Base-by-base conservation (phyloP, 1,140 invertebrate species). In the Drosophila lacertosa region DNA sequence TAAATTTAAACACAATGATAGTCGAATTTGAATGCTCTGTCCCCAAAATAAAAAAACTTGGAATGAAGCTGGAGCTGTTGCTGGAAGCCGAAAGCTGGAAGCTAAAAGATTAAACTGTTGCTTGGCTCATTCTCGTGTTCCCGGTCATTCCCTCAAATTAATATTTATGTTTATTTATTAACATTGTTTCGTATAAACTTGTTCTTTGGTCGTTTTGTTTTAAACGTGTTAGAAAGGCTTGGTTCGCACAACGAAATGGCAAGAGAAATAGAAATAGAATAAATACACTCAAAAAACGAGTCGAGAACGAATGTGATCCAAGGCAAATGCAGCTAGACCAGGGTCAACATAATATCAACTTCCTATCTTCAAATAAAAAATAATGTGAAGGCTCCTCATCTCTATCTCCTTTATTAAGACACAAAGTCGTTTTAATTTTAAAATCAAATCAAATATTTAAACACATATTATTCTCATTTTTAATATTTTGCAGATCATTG, bases 171-270 rank as follows among this genome's bases (percentile, higher is more conserved):
- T 70, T 70, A 88, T 88, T 88, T 88, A 88, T 88, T 88, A 75
- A 80, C 72, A 83, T 80, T 83, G 80, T 88, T 81, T 88, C 78
- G 70, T 78, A 66, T 74, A 88, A 88, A 88, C 82, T 88, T 75
- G 82, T 88, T 88, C 82, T 88, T 88, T 88, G 63, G 63, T 64
- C 70, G 72, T 88, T 82, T 83, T 74, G 71, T 78, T 78, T 75
- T 62, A 88, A 88, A 88, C 82, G 77, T 88, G 82, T 88, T 88
- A 88, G 82, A 88, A 88, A 88, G 82, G 82, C 82, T 78, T 88
- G 76, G 75, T 64, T 63, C 67, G 65, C 64, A 47, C 54, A 72
- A 58, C 75, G 71, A 79, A 84, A 79, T 84, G 82, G 73, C 81
- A 68, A 62, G 53, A 62, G 53, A 68, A 48, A 42, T 57, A 63